Evolutionary conservation across 2,113 vertebrate species (phyloP).

Genomic region (Epinephelus lanceolatus): DNA sequence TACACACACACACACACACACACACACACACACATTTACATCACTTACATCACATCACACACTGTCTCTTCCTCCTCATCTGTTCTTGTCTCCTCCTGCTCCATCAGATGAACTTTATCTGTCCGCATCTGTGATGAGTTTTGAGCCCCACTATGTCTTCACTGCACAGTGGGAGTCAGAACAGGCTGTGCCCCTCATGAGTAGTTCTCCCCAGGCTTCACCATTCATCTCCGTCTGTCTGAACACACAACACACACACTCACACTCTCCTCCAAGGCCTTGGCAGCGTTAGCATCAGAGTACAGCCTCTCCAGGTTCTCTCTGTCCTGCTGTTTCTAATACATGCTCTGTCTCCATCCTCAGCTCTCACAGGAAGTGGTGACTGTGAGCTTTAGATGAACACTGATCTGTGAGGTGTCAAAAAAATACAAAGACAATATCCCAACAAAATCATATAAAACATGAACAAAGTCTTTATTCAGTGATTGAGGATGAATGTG

Average conservation of each 20-base stretch:
- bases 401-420: neutral
- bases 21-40: too few species aligned
- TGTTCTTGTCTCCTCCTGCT: neutral
- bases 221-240: slow-evolving; percentile 14
- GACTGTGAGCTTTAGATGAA: neutral
- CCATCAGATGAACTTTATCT: neutral
- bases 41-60: too few species aligned
- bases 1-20: too few species aligned
- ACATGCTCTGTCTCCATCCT: neutral
- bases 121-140: neutral
- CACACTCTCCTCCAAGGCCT: neutral
- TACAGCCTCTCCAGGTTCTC: neutral
- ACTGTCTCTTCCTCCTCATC: too few species aligned
- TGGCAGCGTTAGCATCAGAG: neutral
- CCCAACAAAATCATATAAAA: neutral
- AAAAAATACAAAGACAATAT: too few species aligned
- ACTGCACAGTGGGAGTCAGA: neutral
- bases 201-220: neutral
- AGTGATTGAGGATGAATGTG: neutral
- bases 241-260: neutral
- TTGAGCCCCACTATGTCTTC: neutral
- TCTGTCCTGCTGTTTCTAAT: neutral
- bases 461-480: neutral
- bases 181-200: neutral
- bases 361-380: neutral